A percentile compares a stretch with the other conserved stretches of the same genome.
Evolutionary conservation across 2,113 vertebrate genomes (phyloP).

Genomic region (Salminus brasiliensis): DNA sequence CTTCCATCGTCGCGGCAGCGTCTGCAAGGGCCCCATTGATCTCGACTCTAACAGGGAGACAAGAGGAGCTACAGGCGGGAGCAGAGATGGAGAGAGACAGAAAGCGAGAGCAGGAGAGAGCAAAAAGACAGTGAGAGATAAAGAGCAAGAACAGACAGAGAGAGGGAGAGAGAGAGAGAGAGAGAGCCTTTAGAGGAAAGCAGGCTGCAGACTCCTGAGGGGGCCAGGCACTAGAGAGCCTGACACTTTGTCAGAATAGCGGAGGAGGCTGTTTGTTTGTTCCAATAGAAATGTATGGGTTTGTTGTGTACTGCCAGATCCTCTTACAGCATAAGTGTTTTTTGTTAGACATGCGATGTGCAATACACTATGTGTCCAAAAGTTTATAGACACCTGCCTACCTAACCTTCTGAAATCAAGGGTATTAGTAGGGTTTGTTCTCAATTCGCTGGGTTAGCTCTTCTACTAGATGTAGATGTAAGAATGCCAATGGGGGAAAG

Average conservation of each 20-base stretch:
- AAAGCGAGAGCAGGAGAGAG: background rate
- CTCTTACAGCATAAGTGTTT: background rate
- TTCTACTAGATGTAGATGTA: too few species aligned
- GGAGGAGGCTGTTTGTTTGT: background rate
- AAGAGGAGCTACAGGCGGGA: constrained; percentile 4
- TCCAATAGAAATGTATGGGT: background rate
- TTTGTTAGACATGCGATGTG: background rate
- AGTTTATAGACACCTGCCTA: background rate
- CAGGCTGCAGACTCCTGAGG: background rate
- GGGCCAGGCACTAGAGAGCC: background rate
- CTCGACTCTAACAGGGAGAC: constrained; percentile 21
- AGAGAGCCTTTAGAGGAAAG: constrained; percentile 9
- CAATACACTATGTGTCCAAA: background rate
- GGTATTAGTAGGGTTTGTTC: too few species aligned
- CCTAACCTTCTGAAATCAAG: background rate
- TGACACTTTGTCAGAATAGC: background rate
- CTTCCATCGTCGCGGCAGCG: constrained; percentile 36
- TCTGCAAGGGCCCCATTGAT: constrained; percentile 41
- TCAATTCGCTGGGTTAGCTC: too few species aligned
- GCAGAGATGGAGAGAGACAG: background rate
- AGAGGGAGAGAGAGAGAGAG: background rate
- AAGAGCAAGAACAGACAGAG: background rate
- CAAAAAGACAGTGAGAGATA: background rate
- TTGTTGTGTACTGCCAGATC: background rate
- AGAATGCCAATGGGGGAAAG: too few species aligned